Percentiles rank a stretch among this genome's conserved stretches.
These are phyloP conservation scores for Hipposideros armiger DNA, from an alignment of 2,113 vertebrate species.

Conservation along the genomic window DNA sequence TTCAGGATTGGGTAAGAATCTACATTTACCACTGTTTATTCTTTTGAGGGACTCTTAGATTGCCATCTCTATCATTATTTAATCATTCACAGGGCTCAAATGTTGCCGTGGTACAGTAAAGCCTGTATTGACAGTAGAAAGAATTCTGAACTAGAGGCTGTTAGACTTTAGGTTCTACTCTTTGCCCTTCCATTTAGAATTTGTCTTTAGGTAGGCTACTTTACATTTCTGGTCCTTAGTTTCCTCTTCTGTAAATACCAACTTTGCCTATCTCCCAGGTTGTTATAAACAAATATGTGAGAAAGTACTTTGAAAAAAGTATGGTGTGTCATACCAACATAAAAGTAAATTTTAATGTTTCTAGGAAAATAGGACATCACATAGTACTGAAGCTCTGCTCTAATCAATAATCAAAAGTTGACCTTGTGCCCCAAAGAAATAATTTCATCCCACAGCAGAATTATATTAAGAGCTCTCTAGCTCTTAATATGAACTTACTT, in stretches of 20 bases:
- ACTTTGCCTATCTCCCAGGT: neutral
- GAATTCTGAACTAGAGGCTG: neutral
- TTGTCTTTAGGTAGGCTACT: neutral
- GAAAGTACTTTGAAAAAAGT: slow-evolving; percentile 53
- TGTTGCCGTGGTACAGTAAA: neutral
- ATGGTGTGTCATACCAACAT: neutral
- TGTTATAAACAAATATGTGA: slow-evolving; percentile 33
- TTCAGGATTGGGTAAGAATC: neutral
- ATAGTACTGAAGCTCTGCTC: neutral
- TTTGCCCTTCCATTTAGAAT: slow-evolving; percentile 21
- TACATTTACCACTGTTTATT: slow-evolving; percentile 41
- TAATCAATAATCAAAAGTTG: slow-evolving; percentile 37
- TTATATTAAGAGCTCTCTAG: slow-evolving; percentile 43
- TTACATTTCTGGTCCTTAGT: neutral
- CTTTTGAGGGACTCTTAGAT: slow-evolving; percentile 29
- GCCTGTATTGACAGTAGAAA: neutral
- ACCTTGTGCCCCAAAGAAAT: slow-evolving; percentile 28
- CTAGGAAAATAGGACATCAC: slow-evolving; percentile 11
- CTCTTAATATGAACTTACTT: slow-evolving; percentile 96
- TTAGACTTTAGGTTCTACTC: neutral
- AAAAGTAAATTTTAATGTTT: slow-evolving; percentile 40
- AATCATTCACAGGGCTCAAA: neutral
- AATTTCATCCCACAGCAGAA: slow-evolving; percentile 53
- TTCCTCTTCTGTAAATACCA: slow-evolving; percentile 5
- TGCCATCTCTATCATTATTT: slow-evolving; percentile 32